phyloP scores from a whole-genome alignment of 1,140 invertebrate genomes.

The Delia radicum region DNA sequence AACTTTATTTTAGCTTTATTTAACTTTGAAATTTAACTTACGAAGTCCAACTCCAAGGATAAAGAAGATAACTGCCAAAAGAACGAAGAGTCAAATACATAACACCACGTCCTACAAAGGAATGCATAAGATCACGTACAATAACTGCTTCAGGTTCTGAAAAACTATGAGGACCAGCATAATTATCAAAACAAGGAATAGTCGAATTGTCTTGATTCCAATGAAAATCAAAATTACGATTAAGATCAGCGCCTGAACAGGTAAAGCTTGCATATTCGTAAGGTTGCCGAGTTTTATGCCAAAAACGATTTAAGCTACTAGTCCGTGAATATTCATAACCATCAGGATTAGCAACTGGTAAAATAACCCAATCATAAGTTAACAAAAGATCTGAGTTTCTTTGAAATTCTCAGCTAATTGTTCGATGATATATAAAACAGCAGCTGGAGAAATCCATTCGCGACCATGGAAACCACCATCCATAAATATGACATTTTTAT shows the following conservation, averaged over 20 bases:
- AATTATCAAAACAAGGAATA: conserved; percentile 67
- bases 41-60: conserved; percentile 72
- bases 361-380: too few species aligned
- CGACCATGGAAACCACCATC: conserved; percentile 66
- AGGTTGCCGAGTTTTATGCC: conserved; percentile 58
- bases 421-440: too few species aligned
- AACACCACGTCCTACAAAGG: conserved; percentile 59
- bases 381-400: conserved; percentile 55
- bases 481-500: conserved; percentile 60
- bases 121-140: conserved; percentile 56
- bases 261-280: conserved; percentile 30
- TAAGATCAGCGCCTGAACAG: conserved; percentile 66
- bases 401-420: too few species aligned
- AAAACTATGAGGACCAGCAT: conserved; percentile 65
- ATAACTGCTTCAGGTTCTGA: conserved; percentile 68
- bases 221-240: too few species aligned
- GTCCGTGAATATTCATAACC: conserved; percentile 50
- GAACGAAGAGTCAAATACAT: conserved; percentile 73
- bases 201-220: conserved; percentile 67
- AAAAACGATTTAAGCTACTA: conserved; percentile 57
- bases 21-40: background rate
- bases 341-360: too few species aligned
- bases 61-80: conserved; percentile 67
- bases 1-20: background rate
- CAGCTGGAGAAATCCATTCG: too few species aligned